These are phyloP conservation scores for Melanotaenia pygmaea DNA, from an alignment of 2,797 vertebrate genomes.

Conservation along the genomic window DNA sequence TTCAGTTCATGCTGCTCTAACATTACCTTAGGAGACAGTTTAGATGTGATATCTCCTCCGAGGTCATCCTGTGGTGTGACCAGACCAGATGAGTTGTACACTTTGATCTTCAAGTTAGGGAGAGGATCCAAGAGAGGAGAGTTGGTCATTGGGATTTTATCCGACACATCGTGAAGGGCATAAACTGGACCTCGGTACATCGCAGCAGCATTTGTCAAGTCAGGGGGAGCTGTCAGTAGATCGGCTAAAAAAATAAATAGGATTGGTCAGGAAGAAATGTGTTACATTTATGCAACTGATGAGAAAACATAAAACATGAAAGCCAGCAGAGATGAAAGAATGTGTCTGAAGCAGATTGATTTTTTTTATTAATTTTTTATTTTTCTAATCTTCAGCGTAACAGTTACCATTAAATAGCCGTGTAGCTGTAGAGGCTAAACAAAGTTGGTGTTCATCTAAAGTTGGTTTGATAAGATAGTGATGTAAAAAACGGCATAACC, in stretches of 20 bases:
- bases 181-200: slow-evolving; percentile 95
- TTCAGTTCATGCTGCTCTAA: neutral
- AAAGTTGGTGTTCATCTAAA: slow-evolving; percentile 47
- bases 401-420: neutral
- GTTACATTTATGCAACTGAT: neutral
- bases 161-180: slow-evolving; percentile 92
- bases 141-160: slow-evolving; percentile 97
- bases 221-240: slow-evolving; percentile 90
- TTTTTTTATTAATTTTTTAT: neutral
- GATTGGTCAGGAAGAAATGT: neutral
- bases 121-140: slow-evolving; percentile 93
- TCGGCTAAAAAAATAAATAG: slow-evolving; percentile 75
- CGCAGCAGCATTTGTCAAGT: slow-evolving; percentile 92
- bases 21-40: slow-evolving; percentile 89
- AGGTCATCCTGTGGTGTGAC: slow-evolving; percentile 94
- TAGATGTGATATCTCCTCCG: slow-evolving; percentile 90
- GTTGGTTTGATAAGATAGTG: slow-evolving; percentile 32
- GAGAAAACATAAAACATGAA: neutral
- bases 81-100: slow-evolving; percentile 90
- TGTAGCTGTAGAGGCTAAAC: slow-evolving; percentile 25
- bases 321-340: neutral
- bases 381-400: neutral
- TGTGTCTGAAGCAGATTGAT: neutral
- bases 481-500: slow-evolving; percentile 38
- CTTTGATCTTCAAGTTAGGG: slow-evolving; percentile 95